Percentiles rank a stretch among this genome's conserved stretches.
phyloP scores from a whole-genome alignment of 1,140 invertebrate genomes.

The Lepidotrigona ventralis region DNA sequence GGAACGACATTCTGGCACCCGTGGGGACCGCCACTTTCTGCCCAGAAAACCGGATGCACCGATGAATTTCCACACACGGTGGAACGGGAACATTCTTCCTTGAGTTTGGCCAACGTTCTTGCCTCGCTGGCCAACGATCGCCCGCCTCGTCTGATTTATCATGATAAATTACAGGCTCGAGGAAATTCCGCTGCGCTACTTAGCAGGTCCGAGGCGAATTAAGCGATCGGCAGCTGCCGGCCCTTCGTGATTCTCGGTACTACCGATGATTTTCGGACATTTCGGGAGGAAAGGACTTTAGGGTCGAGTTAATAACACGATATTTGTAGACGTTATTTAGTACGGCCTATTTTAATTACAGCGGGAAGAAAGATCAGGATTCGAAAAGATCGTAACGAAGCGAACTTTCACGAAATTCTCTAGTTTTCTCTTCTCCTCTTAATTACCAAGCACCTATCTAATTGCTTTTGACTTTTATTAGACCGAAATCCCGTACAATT shows the following conservation, averaged over 20 bases:
- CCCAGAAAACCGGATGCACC: slow-evolving; percentile 45
- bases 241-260: not conserved
- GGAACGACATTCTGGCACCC: slow-evolving; percentile 68
- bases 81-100: not conserved
- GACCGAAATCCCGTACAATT: too few species aligned
- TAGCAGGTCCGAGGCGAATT: not conserved
- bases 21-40: slow-evolving; percentile 57
- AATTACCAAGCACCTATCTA: too few species aligned
- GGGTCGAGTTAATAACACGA: not conserved
- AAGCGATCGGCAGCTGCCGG: slow-evolving; percentile 3
- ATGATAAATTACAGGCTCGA: slow-evolving; percentile 17
- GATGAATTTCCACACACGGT: slow-evolving; percentile 46
- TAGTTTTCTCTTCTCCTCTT: too few species aligned
- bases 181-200: not conserved
- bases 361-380: not conserved
- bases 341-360: not conserved
- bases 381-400: too few species aligned
- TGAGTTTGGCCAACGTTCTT: too few species aligned
- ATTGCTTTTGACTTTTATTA: too few species aligned
- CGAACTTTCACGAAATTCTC: too few species aligned
- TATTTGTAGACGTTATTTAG: not conserved
- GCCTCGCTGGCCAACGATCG: not conserved
- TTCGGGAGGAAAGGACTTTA: not conserved
- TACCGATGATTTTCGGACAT: not conserved
- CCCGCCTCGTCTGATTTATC: slow-evolving; percentile 21